A percentile compares a stretch with the other conserved stretches of the same genome.
Evolutionary conservation across 2,797 vertebrate species (phyloP).

Genomic region (Coregonus suidteri): DNA sequence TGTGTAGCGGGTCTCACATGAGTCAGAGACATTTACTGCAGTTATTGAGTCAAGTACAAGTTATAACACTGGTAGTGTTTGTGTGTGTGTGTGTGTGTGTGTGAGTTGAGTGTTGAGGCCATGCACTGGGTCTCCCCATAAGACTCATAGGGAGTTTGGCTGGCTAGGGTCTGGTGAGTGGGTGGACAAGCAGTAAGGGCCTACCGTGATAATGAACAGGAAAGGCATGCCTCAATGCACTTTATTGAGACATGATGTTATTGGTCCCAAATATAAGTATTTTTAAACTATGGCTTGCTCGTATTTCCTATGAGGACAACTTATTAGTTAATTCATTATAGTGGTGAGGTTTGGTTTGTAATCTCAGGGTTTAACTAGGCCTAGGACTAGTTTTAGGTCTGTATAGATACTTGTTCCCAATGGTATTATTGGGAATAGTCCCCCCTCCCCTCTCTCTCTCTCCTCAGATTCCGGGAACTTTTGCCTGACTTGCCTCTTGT

Average conservation of each 20-base stretch:
- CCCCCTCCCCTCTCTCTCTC: not conserved
- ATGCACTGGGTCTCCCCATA: not conserved
- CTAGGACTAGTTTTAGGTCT: not conserved
- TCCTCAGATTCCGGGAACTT: not conserved
- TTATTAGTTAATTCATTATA: not conserved
- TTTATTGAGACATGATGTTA: not conserved
- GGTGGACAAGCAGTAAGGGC: not conserved
- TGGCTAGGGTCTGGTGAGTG: not conserved
- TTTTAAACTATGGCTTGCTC: not conserved
- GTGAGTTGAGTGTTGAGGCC: not conserved
- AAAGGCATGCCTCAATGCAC: not conserved
- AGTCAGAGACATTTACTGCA: not conserved
- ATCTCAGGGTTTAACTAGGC: not conserved
- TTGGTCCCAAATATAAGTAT: not conserved
- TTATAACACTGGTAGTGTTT: not conserved
- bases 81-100: slow-evolving; percentile 1
- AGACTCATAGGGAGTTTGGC: not conserved
- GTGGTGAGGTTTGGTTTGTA: not conserved
- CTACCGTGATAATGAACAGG: not conserved
- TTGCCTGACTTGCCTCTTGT: slow-evolving; percentile 3
- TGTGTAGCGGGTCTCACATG: not conserved
- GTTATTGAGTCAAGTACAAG: not conserved
- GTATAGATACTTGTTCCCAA: not conserved
- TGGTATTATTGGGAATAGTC: no score
- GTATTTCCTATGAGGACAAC: not conserved